Conservation (phyloP, 1,140 invertebrate genomes). For the Scaptomyza montana region DNA sequence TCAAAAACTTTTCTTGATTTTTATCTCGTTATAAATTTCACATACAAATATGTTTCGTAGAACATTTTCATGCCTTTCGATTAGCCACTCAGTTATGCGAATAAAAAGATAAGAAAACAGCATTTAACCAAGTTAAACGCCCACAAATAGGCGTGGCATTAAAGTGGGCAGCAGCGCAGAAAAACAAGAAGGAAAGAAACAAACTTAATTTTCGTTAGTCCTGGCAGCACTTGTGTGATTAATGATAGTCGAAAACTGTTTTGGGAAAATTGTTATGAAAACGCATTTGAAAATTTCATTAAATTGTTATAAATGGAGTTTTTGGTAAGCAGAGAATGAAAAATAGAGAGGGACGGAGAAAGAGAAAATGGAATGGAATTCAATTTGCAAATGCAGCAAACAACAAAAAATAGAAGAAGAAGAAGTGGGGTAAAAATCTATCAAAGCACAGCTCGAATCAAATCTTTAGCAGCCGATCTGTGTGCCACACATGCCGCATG, state of each 20-base stretch:
- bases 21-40: not conserved
- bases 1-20: not conserved
- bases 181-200: constrained; percentile 15
- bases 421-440: constrained; percentile 52
- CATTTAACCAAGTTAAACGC: not conserved
- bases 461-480: constrained; percentile 61
- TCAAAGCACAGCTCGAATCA: constrained; percentile 60
- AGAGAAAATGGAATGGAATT: constrained; percentile 62
- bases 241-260: constrained; percentile 42
- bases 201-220: constrained; percentile 78
- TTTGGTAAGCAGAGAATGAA: not conserved
- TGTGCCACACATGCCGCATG: constrained; percentile 25
- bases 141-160: not conserved
- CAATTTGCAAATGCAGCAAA: constrained; percentile 73
- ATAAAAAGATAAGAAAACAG: not conserved
- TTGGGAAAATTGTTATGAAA: constrained; percentile 61
- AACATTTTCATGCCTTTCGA: not conserved
- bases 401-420: not conserved
- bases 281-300: constrained; percentile 82
- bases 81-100: not conserved
- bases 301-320: constrained; percentile 79
- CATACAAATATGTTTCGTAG: not conserved
- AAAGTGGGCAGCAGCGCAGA: not conserved
- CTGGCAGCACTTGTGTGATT: constrained; percentile 63
- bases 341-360: not conserved